Evolutionary conservation across 2,797 vertebrate species (phyloP).

Genomic region (Saxicola maurus): DNA sequence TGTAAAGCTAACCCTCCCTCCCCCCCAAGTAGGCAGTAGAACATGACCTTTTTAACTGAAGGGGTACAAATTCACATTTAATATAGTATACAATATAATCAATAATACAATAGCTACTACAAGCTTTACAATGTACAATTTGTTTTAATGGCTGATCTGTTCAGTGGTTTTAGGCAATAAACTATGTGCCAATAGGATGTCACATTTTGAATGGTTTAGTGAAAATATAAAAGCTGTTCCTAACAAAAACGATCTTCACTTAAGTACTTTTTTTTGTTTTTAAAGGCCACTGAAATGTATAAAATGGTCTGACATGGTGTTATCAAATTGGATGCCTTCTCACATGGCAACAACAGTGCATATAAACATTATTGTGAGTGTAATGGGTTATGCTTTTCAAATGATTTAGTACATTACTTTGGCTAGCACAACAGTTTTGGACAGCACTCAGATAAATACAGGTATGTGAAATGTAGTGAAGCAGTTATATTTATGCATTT

Average conservation of each 20-base stretch:
- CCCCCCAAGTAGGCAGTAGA: conserved; percentile 75
- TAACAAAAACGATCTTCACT: conserved; percentile 84
- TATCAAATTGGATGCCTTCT: conserved; percentile 84
- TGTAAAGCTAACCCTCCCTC: conserved; percentile 47
- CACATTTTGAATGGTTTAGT: conserved; percentile 83
- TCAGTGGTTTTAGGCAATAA: conserved; percentile 94
- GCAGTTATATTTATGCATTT: conserved; percentile 82
- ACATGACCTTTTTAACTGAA: conserved; percentile 81
- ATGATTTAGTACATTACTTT: conserved; percentile 84
- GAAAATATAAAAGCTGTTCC: conserved; percentile 82
- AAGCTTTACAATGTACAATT: conserved; percentile 98
- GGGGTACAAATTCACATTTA: conserved; percentile 88
- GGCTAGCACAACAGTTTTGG: conserved; percentile 89
- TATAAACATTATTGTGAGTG: conserved; percentile 81
- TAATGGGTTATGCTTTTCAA: conserved; percentile 77
- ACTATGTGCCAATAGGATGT: conserved; percentile 91
- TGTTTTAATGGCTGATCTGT: conserved; percentile 91
- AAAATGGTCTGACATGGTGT: conserved; percentile 85
- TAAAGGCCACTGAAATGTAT: conserved; percentile 99
- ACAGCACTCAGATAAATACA: conserved; percentile 92
- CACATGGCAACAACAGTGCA: conserved; percentile 91
- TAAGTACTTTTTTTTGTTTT: conserved; percentile 71
- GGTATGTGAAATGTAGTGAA: conserved; percentile 94
- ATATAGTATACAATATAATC: conserved; percentile 83
- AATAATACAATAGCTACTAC: conserved; percentile 81